Base-by-base conservation (phyloP, 2,113 vertebrate genomes). In the Psilopsiagon aurifrons region DNA sequence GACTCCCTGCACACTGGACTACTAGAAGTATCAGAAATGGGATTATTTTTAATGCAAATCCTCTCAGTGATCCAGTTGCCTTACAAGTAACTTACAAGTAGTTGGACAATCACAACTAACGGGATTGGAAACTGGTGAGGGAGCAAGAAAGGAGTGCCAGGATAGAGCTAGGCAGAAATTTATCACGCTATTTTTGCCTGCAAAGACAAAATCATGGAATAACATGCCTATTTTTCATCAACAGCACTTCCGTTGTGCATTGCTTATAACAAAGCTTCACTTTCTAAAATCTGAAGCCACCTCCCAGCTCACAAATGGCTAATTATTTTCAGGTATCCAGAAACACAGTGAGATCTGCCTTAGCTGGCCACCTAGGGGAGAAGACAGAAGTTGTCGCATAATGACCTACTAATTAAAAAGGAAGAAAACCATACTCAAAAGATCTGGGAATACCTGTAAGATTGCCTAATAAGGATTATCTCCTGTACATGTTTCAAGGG, bases 391-490 rank as follows among this genome's bases (percentile, higher is more conserved):
- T 93, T 95, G 90, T 80, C 10, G 13, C 75, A 67, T 94, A 96
- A 96, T 83, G 87, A 83, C 71, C 84, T 92, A 60, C 78, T 93
- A 94, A 96, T 96, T 92, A 96, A 91, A 94, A 92, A 90, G 63
- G 79, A 92, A 95, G 78, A 94, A 94, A 97, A 88, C n/a, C 57
- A 52, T 83, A 74, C 39, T 90, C n/a, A 44, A 81, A 96, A 95
- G 92, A 76, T 92, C 69, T 89, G 75, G 67, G 78, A 94, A 90
- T 89, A 94, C 44, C 27, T 23, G 0, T 73, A 86, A 90, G 18
- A 83, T 96, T 92, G 92, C 94, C 94, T 97, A 97, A 96, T 96
- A 94, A 92, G 93, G 95, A 93, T 95, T 96, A 95, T 93, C 94
- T 95, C 81, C 20, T 24, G 52, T 91, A 83, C 79, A 51, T 47